Percentiles rank a stretch among this genome's conserved stretches.
Conservation (phyloP, 2,797 vertebrate genomes). For the Sebastes trivittatus region DNA sequence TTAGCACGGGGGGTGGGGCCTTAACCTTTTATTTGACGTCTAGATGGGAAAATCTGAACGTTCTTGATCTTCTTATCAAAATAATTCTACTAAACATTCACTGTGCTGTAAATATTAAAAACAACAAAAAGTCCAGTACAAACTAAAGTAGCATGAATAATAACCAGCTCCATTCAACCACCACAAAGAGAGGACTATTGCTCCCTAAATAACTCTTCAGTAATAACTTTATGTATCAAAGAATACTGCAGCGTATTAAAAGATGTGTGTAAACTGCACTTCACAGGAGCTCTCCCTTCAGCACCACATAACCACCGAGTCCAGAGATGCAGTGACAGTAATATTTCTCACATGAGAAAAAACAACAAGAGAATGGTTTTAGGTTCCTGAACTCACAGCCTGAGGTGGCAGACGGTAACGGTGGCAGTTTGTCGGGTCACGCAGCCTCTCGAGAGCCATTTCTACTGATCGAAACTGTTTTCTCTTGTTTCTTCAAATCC, state of each 20-base stretch:
- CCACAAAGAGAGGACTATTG: not conserved
- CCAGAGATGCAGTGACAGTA: not conserved
- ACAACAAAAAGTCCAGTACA: not conserved
- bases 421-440: not conserved
- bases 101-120: not conserved
- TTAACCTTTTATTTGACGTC: not conserved
- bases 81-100: not conserved
- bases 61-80: not conserved
- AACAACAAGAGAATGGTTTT: not conserved
- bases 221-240: not conserved
- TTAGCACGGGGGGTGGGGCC: too few species aligned
- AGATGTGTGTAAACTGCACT: not conserved
- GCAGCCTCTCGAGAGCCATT: not conserved
- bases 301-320: constrained; percentile 1
- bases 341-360: not conserved
- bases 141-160: not conserved
- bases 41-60: not conserved
- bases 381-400: too few species aligned
- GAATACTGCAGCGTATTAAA: not conserved
- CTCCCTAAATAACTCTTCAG: not conserved
- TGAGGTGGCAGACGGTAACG: not conserved
- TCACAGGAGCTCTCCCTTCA: constrained; percentile 32
- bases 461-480: not conserved
- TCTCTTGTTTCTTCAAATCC: not conserved
- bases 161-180: not conserved